Evolutionary conservation across 2,797 vertebrate species (phyloP).

Genomic region (Peromyscus eremicus): DNA sequence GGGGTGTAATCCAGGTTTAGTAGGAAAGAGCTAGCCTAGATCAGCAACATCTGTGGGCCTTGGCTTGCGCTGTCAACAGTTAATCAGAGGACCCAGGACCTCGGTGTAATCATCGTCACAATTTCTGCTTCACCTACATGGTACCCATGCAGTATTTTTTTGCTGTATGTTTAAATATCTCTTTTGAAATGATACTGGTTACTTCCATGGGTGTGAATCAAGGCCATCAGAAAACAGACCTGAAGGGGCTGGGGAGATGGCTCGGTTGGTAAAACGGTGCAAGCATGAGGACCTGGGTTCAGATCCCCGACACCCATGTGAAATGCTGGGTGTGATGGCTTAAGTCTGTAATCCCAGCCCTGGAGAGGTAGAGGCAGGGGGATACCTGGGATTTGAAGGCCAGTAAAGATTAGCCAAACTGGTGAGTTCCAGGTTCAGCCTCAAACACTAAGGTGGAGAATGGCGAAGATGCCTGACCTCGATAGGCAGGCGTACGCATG

Average conservation of each 20-base stretch:
- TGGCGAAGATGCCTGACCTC: not conserved
- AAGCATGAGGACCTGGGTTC: not conserved
- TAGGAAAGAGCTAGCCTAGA: not conserved
- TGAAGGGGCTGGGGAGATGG: not conserved
- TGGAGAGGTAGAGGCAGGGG: not conserved
- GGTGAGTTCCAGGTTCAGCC: not conserved
- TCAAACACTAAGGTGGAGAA: not conserved
- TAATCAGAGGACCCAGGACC: not conserved
- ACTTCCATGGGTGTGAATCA: constrained; percentile 16
- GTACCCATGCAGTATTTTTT: not conserved
- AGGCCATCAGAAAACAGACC: not conserved
- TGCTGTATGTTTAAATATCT: not conserved
- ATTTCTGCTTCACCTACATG: not conserved
- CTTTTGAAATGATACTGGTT: constrained; percentile 50
- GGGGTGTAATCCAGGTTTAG: not conserved
- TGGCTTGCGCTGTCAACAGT: not conserved
- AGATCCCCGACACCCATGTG: not conserved
- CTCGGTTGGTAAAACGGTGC: not conserved
- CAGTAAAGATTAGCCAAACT: not conserved
- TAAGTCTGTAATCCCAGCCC: not conserved
- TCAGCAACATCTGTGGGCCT: not conserved
- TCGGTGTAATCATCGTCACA: not conserved
- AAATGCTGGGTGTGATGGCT: too few relatives aligned
- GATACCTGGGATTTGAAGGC: not conserved
- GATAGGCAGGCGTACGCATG: not conserved